A percentile compares a stretch with the other conserved stretches of the same genome.
Evolutionary conservation across 2,113 vertebrate species (phyloP).

Genomic region (Seriola quinqueradiata): DNA sequence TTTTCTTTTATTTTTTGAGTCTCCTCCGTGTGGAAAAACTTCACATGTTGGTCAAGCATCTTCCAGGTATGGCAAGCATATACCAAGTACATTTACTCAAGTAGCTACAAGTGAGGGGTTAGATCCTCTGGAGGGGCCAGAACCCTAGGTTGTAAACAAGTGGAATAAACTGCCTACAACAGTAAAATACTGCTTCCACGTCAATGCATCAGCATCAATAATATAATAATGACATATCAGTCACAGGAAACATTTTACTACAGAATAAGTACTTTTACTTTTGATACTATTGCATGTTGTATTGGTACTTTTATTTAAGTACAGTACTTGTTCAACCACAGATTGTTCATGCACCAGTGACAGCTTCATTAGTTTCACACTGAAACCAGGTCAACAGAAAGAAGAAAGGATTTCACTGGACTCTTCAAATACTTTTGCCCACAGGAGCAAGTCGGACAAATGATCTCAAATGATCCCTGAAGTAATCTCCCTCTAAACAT

Average conservation of each 20-base stretch:
- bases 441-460: neutral
- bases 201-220: no score
- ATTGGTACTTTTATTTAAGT: neutral
- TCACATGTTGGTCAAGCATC: neutral
- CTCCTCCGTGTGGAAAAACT: neutral
- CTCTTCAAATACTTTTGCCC: constrained; percentile 16
- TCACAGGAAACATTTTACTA: no score
- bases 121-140: no score
- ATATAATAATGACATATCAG: no score
- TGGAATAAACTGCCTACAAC: no score
- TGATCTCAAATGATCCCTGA: constrained; percentile 14
- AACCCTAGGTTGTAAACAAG: no score
- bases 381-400: constrained; percentile 4
- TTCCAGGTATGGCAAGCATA: neutral
- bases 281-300: neutral
- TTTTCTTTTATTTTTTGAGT: neutral
- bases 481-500: constrained; percentile 24
- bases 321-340: no score
- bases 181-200: no score
- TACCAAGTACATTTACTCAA: neutral
- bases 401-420: neutral
- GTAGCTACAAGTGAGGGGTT: neutral
- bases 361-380: constrained; percentile 22
- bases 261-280: neutral
- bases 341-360: neutral